A percentile compares a stretch with the other conserved stretches of the same genome.
Evolutionary conservation across 2,113 vertebrate genomes (phyloP).

Genomic region (Hippolais icterina): DNA sequence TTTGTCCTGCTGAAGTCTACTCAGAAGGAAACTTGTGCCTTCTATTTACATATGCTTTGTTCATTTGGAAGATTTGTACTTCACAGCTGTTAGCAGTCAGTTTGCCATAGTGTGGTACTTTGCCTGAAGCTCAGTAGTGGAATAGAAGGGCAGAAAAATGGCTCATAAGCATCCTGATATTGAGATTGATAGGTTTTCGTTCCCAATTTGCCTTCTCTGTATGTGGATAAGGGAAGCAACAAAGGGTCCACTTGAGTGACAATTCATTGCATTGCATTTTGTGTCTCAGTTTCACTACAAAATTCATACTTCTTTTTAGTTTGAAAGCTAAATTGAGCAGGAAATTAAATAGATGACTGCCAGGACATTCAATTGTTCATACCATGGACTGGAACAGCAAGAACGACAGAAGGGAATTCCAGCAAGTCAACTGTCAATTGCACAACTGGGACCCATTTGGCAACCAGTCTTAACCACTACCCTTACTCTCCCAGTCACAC

Average conservation of each 20-base stretch:
- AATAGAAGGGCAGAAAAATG: not conserved
- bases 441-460: not conserved
- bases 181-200: not conserved
- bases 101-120: not conserved
- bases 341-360: constrained; percentile 42
- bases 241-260: not conserved
- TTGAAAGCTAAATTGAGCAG: not conserved
- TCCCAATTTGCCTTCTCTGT: not conserved
- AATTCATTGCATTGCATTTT: not conserved
- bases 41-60: not conserved
- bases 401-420: not conserved
- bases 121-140: not conserved
- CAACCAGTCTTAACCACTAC: not conserved
- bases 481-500: not conserved
- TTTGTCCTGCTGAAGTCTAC: not conserved
- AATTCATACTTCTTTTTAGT: not conserved
- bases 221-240: not conserved
- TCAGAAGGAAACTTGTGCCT: not conserved
- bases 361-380: constrained; percentile 5
- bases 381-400: not conserved
- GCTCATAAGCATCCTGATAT: not conserved
- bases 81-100: not conserved
- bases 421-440: not conserved
- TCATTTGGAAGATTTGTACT: not conserved
- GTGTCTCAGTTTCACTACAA: not conserved